phyloP scores from a whole-genome alignment of 2,113 vertebrate species.

The Vicugna pacos region DNA sequence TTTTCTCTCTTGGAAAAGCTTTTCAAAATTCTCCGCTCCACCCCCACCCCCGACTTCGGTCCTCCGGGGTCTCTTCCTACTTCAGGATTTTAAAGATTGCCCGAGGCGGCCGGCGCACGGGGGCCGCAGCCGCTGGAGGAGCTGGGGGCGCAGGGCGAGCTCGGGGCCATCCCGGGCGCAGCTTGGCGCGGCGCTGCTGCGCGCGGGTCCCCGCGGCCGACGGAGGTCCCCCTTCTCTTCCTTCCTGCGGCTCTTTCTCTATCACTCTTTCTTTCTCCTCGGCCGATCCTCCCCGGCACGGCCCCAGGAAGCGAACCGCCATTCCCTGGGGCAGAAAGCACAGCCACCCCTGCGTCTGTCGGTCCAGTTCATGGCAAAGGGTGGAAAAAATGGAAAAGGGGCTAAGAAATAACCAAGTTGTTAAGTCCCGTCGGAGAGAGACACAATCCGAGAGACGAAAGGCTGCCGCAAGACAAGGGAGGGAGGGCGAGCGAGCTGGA shows the following conservation, averaged over 20 bases:
- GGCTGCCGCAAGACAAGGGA: background rate
- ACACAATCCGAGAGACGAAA: background rate
- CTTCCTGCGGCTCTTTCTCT: conserved; percentile 16
- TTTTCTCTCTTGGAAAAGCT: background rate
- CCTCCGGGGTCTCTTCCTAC: conserved; percentile 40
- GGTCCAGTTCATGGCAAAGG: conserved; percentile 40
- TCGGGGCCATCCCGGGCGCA: conserved; percentile 60
- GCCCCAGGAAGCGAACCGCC: background rate
- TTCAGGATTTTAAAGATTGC: background rate
- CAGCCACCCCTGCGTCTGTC: background rate
- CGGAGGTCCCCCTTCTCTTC: background rate
- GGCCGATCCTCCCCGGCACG: background rate
- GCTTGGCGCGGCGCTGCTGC: background rate
- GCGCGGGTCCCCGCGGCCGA: background rate
- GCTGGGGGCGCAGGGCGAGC: conserved; percentile 39
- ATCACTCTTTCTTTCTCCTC: conserved; percentile 48
- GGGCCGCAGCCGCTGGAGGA: background rate
- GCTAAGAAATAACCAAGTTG: conserved; percentile 53
- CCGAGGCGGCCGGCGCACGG: background rate
- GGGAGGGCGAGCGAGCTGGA: background rate
- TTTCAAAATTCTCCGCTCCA: background rate
- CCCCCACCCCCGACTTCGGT: background rate
- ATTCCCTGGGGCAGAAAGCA: conserved; percentile 37
- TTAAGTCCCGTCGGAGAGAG: conserved; percentile 37
- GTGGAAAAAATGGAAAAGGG: background rate